Evolutionary conservation across 2,113 vertebrate genomes (phyloP).

Genomic region (Pseudorhombus dupliciocellatus): DNA sequence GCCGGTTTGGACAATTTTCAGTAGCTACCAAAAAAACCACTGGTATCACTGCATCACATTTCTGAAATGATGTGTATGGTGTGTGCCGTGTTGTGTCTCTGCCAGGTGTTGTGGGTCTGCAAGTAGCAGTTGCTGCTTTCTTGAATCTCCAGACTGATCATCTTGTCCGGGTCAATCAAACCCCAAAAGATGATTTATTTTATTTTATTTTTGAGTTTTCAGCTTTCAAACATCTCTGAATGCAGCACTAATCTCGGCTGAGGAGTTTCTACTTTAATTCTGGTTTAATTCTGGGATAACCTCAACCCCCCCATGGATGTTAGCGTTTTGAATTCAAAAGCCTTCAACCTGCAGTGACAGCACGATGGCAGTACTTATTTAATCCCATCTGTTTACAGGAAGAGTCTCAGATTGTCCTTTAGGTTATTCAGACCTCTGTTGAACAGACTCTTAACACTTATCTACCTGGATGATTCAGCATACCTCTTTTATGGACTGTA

Average conservation of each 20-base stretch:
- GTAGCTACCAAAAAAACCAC: background rate
- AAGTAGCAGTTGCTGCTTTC: background rate
- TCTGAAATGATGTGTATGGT: background rate
- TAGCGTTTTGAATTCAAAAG: conserved; percentile 13
- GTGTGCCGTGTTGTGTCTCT: background rate
- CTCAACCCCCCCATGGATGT: background rate
- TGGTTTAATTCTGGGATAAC: background rate
- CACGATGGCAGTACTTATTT: conserved; percentile 11
- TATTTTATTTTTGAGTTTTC: background rate
- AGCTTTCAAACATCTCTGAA: conserved; percentile 12
- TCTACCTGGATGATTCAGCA: conserved; percentile 96
- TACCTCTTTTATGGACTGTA: conserved; percentile 96
- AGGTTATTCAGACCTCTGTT: conserved; percentile 82
- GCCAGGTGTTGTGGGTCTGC: no score
- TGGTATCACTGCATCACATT: background rate
- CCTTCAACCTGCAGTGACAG: background rate
- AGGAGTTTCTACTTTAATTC: background rate
- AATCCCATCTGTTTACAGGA: conserved; percentile 46
- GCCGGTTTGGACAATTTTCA: background rate
- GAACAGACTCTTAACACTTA: conserved; percentile 90
- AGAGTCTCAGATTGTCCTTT: conserved; percentile 64
- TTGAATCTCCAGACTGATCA: background rate
- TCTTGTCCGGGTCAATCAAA: no score
- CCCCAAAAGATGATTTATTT: background rate
- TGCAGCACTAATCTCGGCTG: background rate